A percentile compares a stretch with the other conserved stretches of the same genome.
These are phyloP conservation scores for Beris chalybata DNA, from an alignment of 2,888 invertebrate genomes.

Conservation along the genomic window DNA sequence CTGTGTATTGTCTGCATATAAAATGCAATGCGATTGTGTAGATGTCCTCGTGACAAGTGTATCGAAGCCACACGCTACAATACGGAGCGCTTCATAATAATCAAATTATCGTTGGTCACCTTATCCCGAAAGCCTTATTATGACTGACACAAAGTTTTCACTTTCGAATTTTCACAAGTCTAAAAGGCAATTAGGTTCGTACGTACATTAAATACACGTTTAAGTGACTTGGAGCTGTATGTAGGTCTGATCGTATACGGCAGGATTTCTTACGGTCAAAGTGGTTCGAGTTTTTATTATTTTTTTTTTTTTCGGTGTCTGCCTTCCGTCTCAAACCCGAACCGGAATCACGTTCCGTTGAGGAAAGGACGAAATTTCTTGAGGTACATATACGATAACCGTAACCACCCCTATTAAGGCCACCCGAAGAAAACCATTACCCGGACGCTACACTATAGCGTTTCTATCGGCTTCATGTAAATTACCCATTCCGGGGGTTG, in stretches of 20 bases:
- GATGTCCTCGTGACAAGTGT: background rate
- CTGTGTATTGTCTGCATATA: background rate
- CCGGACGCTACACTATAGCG: no score
- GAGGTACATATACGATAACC: constrained; percentile 21
- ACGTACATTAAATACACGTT: constrained; percentile 10
- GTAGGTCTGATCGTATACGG: no score
- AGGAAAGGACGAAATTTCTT: constrained; percentile 27
- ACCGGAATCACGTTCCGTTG: constrained; percentile 14
- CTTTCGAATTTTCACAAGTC: constrained; percentile 36
- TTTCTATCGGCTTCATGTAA: no score
- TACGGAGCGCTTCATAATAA: no score
- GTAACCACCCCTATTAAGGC: constrained; percentile 10
- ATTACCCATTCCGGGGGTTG: no score
- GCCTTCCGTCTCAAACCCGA: background rate
- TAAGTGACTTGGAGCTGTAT: background rate
- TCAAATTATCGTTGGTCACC: constrained; percentile 5
- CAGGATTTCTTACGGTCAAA: no score
- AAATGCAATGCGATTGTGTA: background rate
- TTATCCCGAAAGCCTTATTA: constrained; percentile 32
- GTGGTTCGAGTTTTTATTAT: background rate
- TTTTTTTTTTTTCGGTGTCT: no score
- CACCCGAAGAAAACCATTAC: background rate
- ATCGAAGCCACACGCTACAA: no score
- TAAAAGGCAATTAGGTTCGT: constrained; percentile 24
- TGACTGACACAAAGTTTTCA: constrained; percentile 40